Evolutionary conservation across 2,113 vertebrate genomes (phyloP), one percentile per base, ranked within the genome.

Genomic region (Macheiramphus alcinus): DNA sequence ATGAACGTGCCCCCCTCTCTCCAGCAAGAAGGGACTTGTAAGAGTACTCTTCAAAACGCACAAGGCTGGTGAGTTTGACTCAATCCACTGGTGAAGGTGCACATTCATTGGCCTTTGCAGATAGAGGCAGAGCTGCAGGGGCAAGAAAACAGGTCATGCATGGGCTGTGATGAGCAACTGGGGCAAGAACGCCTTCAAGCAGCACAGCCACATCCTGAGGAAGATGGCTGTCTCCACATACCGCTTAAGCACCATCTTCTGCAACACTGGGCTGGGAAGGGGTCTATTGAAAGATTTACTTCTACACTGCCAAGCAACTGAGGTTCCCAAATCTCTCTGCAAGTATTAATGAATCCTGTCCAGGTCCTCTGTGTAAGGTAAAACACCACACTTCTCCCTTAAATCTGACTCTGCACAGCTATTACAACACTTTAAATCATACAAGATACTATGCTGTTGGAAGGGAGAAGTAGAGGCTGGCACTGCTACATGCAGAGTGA

Each of bases 371-470:
- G 58, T 55, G 89, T 53, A 59, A 94, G 50, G 86, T 79, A 95
- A 94, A 94, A 89, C 3, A 9, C 29, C 58, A 75, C 2, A 2
- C 48, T 75, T 92, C 16, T 53, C 47, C 73, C 80, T 89, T 81
- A 70, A 85, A 82, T 81, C 66, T 79, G 67, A 90, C 62, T 65
- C 59, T 89, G 67, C 62, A 65, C 70, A 67, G 78, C 73, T 68
- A 81, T 79, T 79, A 55, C 74, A 81, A 31, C 68, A 72, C 68
- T 67, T 87, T 61, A 91, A 92, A 95, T 91, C 89, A 91, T 12
- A 75, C 4, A 50, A 87, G 89, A 73, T 48, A 65, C 34, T 31
- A 62, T 62, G 88, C 50, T 86, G 52, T 32, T 68, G 83, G 76
- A 94, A 79, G 94, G 58, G 34, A 75, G 79, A 95, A 87, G 66